Conservation (phyloP, 2,888 invertebrate species). For the Cephus sareptanus region DNA sequence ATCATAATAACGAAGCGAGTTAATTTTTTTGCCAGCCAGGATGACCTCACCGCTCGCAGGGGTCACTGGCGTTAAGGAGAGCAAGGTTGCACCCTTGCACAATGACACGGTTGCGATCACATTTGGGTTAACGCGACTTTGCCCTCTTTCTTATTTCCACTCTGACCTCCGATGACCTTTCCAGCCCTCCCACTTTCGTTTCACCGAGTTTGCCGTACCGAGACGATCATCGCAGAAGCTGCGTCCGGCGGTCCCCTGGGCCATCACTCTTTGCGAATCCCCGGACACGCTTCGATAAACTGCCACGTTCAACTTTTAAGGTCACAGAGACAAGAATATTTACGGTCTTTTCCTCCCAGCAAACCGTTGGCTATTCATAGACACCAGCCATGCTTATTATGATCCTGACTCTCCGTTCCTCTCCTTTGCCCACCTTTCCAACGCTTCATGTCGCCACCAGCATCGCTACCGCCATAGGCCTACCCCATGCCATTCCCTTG, state of each 20-base stretch:
- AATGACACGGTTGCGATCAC: constrained; percentile 1
- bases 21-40: neutral
- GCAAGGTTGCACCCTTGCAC: constrained; percentile 18
- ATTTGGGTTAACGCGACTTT: neutral
- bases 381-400: neutral
- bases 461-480: neutral
- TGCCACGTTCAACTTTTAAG: neutral
- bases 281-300: neutral
- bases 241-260: neutral
- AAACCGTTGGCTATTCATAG: neutral
- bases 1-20: neutral
- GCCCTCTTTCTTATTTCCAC: neutral
- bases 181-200: neutral
- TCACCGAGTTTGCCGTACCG: neutral
- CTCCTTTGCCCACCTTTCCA: neutral
- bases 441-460: neutral
- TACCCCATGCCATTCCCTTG: neutral
- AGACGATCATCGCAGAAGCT: neutral
- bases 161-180: neutral
- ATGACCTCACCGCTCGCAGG: neutral
- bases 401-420: neutral
- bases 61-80: constrained; percentile 14
- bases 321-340: neutral
- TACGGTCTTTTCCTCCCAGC: neutral
- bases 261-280: neutral